Evolutionary conservation across 1,140 invertebrate species (phyloP), one percentile per base, ranked within the genome.

Genomic region (Macrotrachela quadricornifera): DNA sequence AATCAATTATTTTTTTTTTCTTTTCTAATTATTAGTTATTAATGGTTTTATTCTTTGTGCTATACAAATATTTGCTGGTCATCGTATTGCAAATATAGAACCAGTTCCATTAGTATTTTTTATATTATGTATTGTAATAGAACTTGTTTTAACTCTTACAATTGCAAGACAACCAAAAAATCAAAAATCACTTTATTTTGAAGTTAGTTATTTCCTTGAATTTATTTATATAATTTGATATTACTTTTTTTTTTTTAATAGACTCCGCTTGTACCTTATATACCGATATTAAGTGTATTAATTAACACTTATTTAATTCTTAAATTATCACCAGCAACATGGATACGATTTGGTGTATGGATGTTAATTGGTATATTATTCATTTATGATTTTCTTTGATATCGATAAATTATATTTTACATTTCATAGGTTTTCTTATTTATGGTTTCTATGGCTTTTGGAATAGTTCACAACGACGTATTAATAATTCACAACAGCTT

Each of bases 241-340:
- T 16, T 40, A 10, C 13, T 43, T 43, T 2, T 51, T 38, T 49
- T 8, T 2, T 30, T 30, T 30, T 30, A 4, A 8, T 30, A 85
- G 79, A 83, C 83, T 43, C 85, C 85, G 0, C 70, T 82, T 17
- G 83, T 91, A 13, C 86, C 86, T 1, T 69, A 85, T 18, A 72
- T 88, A 42, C 85, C 85, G 0, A 78, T 79, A 56, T 60, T 83
- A 1, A 85, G 82, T 64, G 79, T 88, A 52, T 77, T 85, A 46
- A 77, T 82, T 57, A 91, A 91, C 68, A 65, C 85, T 42, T 82
- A 83, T 65, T 73, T 91, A 30, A 90, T 88, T 82, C 74, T 84
- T 58, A 81, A 85, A 67, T 71, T 91, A 51, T 79, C 83, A 61
- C 63, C 73, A 36, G 74, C 78, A 57, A 88, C 85, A 1, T 90